phyloP scores from a whole-genome alignment of 1,140 invertebrate species.

The Octopus bimaculoides region DNA sequence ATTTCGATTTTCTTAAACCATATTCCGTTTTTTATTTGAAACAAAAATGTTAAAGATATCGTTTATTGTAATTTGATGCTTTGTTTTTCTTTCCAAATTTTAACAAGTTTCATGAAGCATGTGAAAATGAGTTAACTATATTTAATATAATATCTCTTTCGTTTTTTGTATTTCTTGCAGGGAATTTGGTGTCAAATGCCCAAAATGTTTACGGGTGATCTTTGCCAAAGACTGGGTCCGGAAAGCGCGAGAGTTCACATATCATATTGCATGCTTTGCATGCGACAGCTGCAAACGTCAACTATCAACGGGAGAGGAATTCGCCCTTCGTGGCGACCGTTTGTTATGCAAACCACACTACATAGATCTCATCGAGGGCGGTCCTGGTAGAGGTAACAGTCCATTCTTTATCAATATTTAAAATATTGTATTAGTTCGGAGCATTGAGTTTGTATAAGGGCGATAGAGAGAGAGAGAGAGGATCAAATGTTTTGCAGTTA shows the following conservation, averaged over 20 bases:
- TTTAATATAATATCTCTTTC: not conserved
- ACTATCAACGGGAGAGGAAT: slow-evolving; percentile 95
- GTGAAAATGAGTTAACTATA: too few relatives aligned
- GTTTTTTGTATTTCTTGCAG: slow-evolving; percentile 62
- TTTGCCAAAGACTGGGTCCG: slow-evolving; percentile 95
- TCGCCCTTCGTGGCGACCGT: slow-evolving; percentile 88
- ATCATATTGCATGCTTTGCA: slow-evolving; percentile 97
- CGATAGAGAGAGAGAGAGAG: too few relatives aligned
- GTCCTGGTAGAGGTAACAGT: slow-evolving; percentile 72
- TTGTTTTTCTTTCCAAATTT: too few relatives aligned
- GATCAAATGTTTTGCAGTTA: too few relatives aligned
- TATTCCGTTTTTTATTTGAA: too few relatives aligned
- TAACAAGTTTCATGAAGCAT: too few relatives aligned
- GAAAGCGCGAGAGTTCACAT: slow-evolving; percentile 87
- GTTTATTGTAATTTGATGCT: too few relatives aligned
- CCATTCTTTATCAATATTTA: not conserved
- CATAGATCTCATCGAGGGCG: slow-evolving; percentile 87
- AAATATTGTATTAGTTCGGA: too few relatives aligned
- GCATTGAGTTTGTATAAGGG: too few relatives aligned
- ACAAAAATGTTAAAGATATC: too few relatives aligned
- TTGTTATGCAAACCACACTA: slow-evolving; percentile 96
- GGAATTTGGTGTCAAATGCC: slow-evolving; percentile 93
- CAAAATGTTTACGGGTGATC: slow-evolving; percentile 89
- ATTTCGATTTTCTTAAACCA: too few relatives aligned
- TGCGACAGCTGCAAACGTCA: slow-evolving; percentile 97